A percentile compares a stretch with the other conserved stretches of the same genome.
These are phyloP conservation scores for Antechinus flavipes DNA, from an alignment of 2,113 vertebrate genomes.

Conservation along the genomic window DNA sequence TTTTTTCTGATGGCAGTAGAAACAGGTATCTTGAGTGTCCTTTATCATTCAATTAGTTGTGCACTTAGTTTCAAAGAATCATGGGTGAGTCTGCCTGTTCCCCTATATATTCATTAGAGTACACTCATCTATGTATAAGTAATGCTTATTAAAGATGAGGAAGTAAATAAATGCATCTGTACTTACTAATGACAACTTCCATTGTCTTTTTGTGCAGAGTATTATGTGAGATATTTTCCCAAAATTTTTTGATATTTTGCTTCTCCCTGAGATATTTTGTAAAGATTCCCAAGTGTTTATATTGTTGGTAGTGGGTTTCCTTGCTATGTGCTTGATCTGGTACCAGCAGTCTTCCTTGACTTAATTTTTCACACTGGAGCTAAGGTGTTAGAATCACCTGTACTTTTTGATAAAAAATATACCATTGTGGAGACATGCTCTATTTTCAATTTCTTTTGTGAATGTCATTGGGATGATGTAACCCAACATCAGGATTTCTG, in stretches of 20 bases:
- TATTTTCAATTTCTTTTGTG: background rate
- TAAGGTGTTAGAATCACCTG: background rate
- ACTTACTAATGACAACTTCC: background rate
- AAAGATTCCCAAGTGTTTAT: background rate
- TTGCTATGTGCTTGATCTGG: background rate
- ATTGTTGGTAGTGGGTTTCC: background rate
- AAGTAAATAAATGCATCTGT: background rate
- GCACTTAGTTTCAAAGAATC: background rate
- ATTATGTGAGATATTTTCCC: background rate
- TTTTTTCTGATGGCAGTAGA: background rate
- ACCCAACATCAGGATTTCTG: background rate
- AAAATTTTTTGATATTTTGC: background rate
- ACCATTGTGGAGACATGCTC: background rate
- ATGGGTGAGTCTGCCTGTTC: background rate
- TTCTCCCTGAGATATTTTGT: background rate
- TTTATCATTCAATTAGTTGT: background rate
- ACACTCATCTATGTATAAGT: background rate
- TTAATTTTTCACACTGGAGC: background rate
- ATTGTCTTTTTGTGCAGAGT: background rate
- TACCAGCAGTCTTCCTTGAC: background rate
- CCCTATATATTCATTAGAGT: background rate
- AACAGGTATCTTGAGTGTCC: background rate
- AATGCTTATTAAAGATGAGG: background rate
- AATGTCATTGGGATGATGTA: background rate
- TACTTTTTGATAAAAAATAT: background rate